Conservation (phyloP, 2,888 invertebrate species). For the Mylabris sibirica region DNA sequence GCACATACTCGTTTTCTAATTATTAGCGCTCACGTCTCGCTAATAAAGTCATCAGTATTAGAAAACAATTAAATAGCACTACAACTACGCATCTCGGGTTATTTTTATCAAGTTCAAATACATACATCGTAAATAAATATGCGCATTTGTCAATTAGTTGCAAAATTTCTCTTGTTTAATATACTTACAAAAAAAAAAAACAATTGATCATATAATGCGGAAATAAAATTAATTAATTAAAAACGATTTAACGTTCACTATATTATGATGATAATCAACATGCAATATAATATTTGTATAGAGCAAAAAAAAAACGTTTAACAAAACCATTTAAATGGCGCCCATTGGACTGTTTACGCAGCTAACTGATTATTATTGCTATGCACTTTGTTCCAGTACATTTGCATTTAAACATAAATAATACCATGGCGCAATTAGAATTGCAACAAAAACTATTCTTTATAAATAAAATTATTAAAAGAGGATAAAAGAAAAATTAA, state of each 20-base stretch:
- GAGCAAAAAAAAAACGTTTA: background rate
- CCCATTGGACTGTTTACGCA: conserved; percentile 21
- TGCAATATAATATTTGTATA: background rate
- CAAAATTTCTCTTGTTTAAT: too few species aligned
- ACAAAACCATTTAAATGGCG: conserved; percentile 10
- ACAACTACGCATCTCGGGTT: background rate
- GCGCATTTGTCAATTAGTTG: too few species aligned
- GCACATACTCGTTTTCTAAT: conserved; percentile 2
- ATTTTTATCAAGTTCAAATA: too few species aligned
- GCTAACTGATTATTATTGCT: conserved; percentile 15
- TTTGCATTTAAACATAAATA: conserved; percentile 42
- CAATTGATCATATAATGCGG: background rate
- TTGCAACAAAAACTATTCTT: conserved; percentile 15
- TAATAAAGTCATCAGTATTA: conserved; percentile 11
- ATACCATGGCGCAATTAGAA: conserved; percentile 12
- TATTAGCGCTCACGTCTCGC: background rate
- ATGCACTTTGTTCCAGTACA: conserved; percentile 44
- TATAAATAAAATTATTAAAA: background rate
- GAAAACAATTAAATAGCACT: conserved; percentile 2
- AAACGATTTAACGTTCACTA: background rate
- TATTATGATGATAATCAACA: background rate
- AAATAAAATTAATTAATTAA: conserved; percentile 5
- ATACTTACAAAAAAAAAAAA: background rate
- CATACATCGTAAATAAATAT: too few species aligned
- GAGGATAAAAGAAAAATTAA: background rate